Base-by-base conservation (phyloP, 2,888 invertebrate genomes). In the Podotricha telesiphe region DNA sequence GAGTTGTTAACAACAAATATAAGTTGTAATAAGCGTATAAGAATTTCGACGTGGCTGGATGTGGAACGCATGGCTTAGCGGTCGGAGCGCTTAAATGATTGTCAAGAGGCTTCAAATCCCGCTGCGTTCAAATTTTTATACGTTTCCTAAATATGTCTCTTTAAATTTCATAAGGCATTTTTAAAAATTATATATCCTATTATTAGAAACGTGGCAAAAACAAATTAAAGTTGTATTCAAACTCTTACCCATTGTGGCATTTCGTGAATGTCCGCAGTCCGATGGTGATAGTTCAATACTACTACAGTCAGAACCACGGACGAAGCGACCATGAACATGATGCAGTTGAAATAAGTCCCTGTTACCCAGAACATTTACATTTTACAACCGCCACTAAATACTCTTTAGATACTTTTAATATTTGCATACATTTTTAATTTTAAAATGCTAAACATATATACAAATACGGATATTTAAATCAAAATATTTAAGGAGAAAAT, bases 301-400 rank as follows among this genome's bases (percentile, higher is more conserved):
- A 99, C 96, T 78, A 99, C 98, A 66, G 99, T 99, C 82, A 98
- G 95, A 80, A 99, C 98, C 89, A 99, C 99, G 75, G 99, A 99
- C 75, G 98, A 98, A 72, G 99, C 98, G 93, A 99, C 99, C 98
- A 99, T 99, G 94, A 99, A 98, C 99, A 99, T 99, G 94, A 99
- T 99, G 95, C 98, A 98, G 94, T 99, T 99, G 96, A 99, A 99
- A 94, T 99, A 99, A 80, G 99, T 98, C 87, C 99, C 99, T 98
- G 94, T 79, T 89, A 86, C 75, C 79, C 78, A 85, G 61, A 83
- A 80, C 42, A 76, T 50, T 28, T n/a, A 61, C 34, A 40, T 65
- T 71, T 70, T 70, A 71, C 13, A 51, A 55, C 37, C 11, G 34
- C 47, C 10, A 58, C 19, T 55, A 47, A 15, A 42, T 5, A n/a